Percentiles rank a stretch among this genome's conserved stretches.
phyloP scores from a whole-genome alignment of 2,113 vertebrate genomes.

The Hippolais icterina region DNA sequence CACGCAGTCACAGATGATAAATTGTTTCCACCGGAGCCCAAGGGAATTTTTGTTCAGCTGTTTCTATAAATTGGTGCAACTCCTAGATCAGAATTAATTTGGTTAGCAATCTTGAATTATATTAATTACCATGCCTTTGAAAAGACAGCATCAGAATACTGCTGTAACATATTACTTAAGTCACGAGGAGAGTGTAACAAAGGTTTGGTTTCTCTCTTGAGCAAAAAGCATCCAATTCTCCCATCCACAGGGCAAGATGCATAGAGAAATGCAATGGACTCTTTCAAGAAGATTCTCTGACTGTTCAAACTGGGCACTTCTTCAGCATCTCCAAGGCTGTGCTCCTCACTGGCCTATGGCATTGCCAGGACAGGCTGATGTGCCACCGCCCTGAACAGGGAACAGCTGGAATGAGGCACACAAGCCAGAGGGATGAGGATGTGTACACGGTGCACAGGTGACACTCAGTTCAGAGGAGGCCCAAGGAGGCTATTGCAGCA shows the following conservation, averaged over 20 bases:
- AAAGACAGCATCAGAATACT: neutral
- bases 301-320: neutral
- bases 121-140: neutral
- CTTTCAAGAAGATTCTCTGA: neutral
- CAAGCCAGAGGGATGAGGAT: neutral
- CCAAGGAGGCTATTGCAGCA: neutral
- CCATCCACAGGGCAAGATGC: neutral
- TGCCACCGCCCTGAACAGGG: neutral
- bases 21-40: neutral
- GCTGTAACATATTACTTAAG: neutral
- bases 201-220: neutral
- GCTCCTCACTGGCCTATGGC: neutral
- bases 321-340: neutral
- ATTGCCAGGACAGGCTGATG: neutral
- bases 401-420: neutral
- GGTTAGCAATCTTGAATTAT: neutral
- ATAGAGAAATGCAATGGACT: neutral
- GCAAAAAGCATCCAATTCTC: neutral
- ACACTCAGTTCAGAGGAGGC: neutral
- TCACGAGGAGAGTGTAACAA: neutral
- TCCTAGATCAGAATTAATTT: neutral
- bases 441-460: fast-evolving
- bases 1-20: neutral
- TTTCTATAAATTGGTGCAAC: neutral
- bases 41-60: neutral